Evolutionary conservation across 2,113 vertebrate genomes (phyloP), one percentile per base, ranked within the genome.

Genomic region (Esox niger): DNA sequence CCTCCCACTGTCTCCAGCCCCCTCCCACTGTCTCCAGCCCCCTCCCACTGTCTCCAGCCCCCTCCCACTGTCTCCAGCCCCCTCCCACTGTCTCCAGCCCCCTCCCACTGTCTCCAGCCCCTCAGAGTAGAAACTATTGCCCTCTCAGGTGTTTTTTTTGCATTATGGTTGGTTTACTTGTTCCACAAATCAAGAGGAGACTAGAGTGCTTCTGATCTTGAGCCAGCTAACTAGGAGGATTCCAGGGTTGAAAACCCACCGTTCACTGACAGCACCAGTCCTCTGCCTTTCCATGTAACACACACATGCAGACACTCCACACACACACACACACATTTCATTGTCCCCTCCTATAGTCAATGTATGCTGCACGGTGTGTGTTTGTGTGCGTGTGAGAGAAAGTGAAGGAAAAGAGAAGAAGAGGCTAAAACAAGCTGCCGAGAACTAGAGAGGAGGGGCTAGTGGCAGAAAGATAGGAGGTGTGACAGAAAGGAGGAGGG

Each of bases 361-460:
- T 75, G 62, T 71, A 69, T 67, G 82, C 73, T 68, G 65, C 20
- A 13, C 76, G 69, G 78, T 65, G 75, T 68, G 74, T 78, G 67
- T 70, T 79, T 80, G 76, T 79, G 78, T 75, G 75, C 74, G 76
- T 66, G 64, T 69, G 76, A 78, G 83, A 72, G 75, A 62, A 71
- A 58, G 74, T 78, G 59, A 30, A 15, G 23, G 55, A 75, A 70
- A 70, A 66, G 38, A 72, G 68, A 65, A 72, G 78, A 74, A 71
- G 32, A 69, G 70, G 70, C 66, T 77, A 77, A 88, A 76, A 64
- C 80, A 80, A 91, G 88, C 87, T 88, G 87, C 87, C 82, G 71
- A 82, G 64, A 68, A 82, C 64, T 66, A 79, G 71, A 69, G 75
- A 79, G 80, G 81, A 69, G 52, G 60, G 72, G 84, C 81, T 84